These are phyloP conservation scores for Cosmia trapezina DNA, from an alignment of 2,888 invertebrate species.

Conservation along the genomic window DNA sequence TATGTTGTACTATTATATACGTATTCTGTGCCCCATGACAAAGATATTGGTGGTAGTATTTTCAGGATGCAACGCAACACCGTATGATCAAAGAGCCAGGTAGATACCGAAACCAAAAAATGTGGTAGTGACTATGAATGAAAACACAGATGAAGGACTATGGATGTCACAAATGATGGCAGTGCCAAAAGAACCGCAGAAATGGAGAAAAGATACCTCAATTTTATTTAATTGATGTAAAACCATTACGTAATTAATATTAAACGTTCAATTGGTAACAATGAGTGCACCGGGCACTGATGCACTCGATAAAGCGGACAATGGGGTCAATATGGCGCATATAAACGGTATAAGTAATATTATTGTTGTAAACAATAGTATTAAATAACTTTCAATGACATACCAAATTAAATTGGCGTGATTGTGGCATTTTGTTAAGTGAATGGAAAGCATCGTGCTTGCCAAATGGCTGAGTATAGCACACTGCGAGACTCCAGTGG, in stretches of 20 bases:
- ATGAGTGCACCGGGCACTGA: conserved; percentile 31
- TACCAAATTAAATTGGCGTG: background rate
- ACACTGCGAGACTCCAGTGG: background rate
- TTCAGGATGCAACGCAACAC: background rate
- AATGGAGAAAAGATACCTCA: conserved; percentile 21
- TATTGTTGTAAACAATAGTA: conserved; percentile 26
- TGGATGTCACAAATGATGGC: background rate
- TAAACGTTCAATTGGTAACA: conserved; percentile 42
- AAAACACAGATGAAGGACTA: too few relatives aligned
- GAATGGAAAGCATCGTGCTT: background rate
- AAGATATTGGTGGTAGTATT: background rate
- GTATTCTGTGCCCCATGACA: too few relatives aligned
- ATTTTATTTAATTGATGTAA: conserved; percentile 34
- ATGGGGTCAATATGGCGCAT: conserved; percentile 55
- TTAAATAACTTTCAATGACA: conserved; percentile 19
- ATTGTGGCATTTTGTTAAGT: background rate
- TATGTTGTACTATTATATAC: too few relatives aligned
- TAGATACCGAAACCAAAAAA: conserved; percentile 1
- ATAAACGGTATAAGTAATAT: conserved; percentile 22
- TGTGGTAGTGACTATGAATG: background rate
- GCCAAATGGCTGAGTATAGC: conserved; percentile 5
- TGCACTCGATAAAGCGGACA: conserved; percentile 30
- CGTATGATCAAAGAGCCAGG: background rate
- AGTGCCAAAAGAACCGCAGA: background rate
- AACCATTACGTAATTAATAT: conserved; percentile 57